These are phyloP conservation scores for Brassicogethes aeneus DNA, from an alignment of 2,888 invertebrate genomes.

Conservation along the genomic window DNA sequence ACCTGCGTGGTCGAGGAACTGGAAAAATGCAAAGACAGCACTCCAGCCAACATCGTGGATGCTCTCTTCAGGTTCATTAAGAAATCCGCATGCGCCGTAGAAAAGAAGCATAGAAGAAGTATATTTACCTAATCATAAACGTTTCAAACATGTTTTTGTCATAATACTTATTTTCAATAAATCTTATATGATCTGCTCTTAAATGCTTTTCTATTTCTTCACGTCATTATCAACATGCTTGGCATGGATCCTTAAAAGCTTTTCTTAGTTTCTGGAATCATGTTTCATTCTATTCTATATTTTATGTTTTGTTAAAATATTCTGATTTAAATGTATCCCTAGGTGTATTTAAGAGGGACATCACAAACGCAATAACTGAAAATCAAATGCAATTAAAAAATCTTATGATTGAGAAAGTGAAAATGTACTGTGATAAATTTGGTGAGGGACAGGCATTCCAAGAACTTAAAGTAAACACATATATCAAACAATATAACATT, in stretches of 20 bases:
- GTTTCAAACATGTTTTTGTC: neutral
- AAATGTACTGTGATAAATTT: constrained; percentile 8
- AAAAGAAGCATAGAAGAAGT: constrained; percentile 13
- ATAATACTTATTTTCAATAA: no score
- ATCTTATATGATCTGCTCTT: no score
- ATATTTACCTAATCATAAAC: neutral
- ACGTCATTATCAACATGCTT: no score
- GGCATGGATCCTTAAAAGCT: no score
- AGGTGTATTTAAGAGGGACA: constrained; percentile 3
- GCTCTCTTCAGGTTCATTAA: constrained; percentile 62
- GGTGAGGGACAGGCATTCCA: constrained; percentile 7
- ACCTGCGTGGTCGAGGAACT: constrained; percentile 50
- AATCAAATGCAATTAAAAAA: constrained; percentile 1
- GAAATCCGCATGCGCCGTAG: constrained; percentile 34
- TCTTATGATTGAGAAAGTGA: neutral
- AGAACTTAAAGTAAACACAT: constrained; percentile 9
- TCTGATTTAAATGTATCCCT: no score
- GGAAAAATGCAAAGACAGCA: constrained; percentile 60
- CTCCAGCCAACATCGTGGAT: constrained; percentile 69
- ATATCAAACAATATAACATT: neutral
- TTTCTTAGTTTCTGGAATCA: no score
- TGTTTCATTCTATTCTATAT: no score
- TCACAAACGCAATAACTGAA: neutral
- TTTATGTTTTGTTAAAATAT: no score
- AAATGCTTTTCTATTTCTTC: no score